Evolutionary conservation across 1,140 invertebrate species (phyloP), one percentile per base, ranked within the genome.

Genomic region (Fopius arisanus): DNA sequence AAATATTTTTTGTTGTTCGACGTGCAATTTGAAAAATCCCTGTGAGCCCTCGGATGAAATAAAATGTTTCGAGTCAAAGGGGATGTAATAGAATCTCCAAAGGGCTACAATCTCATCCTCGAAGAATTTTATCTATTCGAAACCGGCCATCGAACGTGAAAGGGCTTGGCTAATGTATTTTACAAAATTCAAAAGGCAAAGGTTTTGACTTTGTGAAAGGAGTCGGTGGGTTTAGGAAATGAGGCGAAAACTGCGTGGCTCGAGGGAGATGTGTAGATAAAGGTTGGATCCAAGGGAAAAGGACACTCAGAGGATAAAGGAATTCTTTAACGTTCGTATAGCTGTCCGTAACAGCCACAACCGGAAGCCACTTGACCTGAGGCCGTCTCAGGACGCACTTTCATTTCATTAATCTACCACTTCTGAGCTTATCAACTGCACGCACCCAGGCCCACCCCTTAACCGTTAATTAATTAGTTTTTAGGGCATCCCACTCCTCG

Each of bases 341-440:
- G 41, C 40, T 68, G 67, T 43, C 62, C 59, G 43, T 69, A 29
- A 31, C 59, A 26, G 21, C n/a, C 72, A 19, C 63, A 74, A 59
- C 59, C 67, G 54, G 23, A 40, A 65, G 67, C 59, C 71, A 31
- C 48, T 29, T 65, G 48, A 67, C 28, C 40, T 65, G 41, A 33
- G 41, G 67, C 54, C 51, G 40, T 75, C 79, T 76, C 77, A 74
- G 72, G 26, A 78, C 77, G 79, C 77, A 79, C 83, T 81, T 48
- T 83, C 83, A 83, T 84, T 82, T 82, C 83, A 83, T 82, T 82
- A 83, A 83, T 83, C 82, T 78, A 74, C 72, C 74, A 80, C 77
- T 76, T 78, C 76, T 76, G 67, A 73, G 71, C 14, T 16, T 70
- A 73, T 67, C 54, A 59, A 28, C 73, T 77, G 73, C 74, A 74